A percentile compares a stretch with the other conserved stretches of the same genome.
These are phyloP conservation scores for Pararge aegeria DNA, from an alignment of 1,140 invertebrate species.

Conservation along the genomic window DNA sequence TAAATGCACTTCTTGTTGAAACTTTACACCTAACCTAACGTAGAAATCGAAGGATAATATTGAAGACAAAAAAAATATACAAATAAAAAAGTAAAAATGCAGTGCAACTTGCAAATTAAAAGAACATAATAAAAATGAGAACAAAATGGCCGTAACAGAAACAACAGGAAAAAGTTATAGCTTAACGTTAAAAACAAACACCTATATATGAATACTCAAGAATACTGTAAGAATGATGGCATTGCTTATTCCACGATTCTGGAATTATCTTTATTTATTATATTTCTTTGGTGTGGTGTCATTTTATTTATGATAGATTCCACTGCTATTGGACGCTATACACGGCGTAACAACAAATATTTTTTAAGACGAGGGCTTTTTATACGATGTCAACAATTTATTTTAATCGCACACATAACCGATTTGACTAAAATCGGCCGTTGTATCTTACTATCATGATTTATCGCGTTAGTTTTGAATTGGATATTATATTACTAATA, in stretches of 20 bases:
- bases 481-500: too few relatives aligned
- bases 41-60: constrained; percentile 36
- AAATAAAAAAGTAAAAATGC: constrained; percentile 19
- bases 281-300: constrained; percentile 77
- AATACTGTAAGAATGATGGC: constrained; percentile 73
- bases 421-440: too few relatives aligned
- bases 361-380: constrained; percentile 10
- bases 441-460: too few relatives aligned
- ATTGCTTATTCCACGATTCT: constrained; percentile 53
- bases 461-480: too few relatives aligned
- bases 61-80: constrained; percentile 27
- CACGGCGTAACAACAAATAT: constrained; percentile 40
- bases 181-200: constrained; percentile 48
- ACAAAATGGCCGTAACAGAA: constrained; percentile 29
- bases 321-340: constrained; percentile 73
- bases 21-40: constrained; percentile 58
- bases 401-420: background rate
- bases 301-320: constrained; percentile 56
- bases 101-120: constrained; percentile 15
- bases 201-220: constrained; percentile 65
- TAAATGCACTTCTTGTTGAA: constrained; percentile 77
- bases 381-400: background rate
- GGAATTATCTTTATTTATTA: constrained; percentile 56
- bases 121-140: constrained; percentile 20
- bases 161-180: constrained; percentile 28